Conservation (phyloP, 1,140 invertebrate genomes). For the Drosophila ogumai region DNA sequence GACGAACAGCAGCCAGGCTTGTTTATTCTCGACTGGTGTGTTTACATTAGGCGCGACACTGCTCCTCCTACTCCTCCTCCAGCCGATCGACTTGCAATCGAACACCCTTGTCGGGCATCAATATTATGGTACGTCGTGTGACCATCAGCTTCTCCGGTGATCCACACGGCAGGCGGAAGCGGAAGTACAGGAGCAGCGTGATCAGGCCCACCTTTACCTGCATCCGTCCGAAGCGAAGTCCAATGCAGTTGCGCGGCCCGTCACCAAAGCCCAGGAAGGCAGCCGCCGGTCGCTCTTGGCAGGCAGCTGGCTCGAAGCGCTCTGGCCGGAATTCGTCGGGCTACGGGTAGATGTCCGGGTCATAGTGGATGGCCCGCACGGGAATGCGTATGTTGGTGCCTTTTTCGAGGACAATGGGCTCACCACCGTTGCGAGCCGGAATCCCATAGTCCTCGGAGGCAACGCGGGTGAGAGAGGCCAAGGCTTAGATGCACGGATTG, state of each 20-base stretch:
- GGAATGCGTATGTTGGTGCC: conserved; percentile 48
- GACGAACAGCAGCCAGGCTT: conserved; percentile 31
- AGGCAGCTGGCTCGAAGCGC: conserved; percentile 8
- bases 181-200: conserved; percentile 61
- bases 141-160: conserved; percentile 57
- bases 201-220: conserved; percentile 66
- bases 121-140: conserved; percentile 72
- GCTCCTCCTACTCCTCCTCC: background rate
- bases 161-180: conserved; percentile 53
- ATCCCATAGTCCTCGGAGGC: conserved; percentile 85
- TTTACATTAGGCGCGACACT: conserved; percentile 68
- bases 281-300: conserved; percentile 22
- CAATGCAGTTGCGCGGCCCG: conserved; percentile 88
- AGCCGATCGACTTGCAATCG: conserved; percentile 37
- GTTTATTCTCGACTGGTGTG: conserved; percentile 22
- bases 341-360: conserved; percentile 47
- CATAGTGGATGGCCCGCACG: conserved; percentile 42
- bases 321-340: conserved; percentile 41
- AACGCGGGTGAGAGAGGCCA: conserved; percentile 85
- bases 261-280: conserved; percentile 90
- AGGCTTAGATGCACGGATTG: conserved; percentile 50
- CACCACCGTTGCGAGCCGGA: conserved; percentile 40
- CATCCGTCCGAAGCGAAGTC: conserved; percentile 76
- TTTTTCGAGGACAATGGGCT: conserved; percentile 74
- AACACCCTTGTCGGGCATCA: conserved; percentile 66